phyloP scores from a whole-genome alignment of 2,113 vertebrate genomes.

The Chauna torquata region DNA sequence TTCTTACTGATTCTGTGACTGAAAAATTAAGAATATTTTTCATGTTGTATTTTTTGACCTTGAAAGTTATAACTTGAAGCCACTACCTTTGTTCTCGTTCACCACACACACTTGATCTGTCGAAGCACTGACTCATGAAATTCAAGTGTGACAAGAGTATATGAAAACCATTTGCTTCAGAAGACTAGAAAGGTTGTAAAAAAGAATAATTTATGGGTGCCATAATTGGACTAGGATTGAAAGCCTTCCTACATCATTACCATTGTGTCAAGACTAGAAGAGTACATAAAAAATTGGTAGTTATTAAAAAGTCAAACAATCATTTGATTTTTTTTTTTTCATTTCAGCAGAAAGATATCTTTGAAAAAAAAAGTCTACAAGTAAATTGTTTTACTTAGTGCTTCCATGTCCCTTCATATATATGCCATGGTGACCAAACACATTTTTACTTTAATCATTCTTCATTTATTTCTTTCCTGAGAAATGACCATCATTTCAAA shows the following conservation, averaged over 20 bases:
- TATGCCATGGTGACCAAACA: not conserved
- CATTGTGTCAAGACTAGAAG: not conserved
- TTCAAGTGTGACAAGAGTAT: constrained; percentile 37
- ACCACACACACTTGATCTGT: constrained; percentile 3
- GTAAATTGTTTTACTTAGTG: not conserved
- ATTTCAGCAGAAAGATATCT: not conserved
- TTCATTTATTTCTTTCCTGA: not conserved
- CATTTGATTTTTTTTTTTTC: not conserved
- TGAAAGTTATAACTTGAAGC: not conserved
- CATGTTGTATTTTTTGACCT: not conserved
- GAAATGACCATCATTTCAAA: not conserved
- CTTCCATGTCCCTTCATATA: not conserved
- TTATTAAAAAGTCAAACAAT: not conserved
- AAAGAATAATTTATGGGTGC: constrained; percentile 55
- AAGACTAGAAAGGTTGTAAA: constrained; percentile 56
- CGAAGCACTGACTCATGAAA: constrained; percentile 55
- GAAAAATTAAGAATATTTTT: not conserved
- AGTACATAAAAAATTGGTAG: not conserved
- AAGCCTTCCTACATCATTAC: constrained; percentile 21
- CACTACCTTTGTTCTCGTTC: constrained; percentile 11
- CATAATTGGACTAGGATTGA: constrained; percentile 60
- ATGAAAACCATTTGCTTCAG: constrained; percentile 58
- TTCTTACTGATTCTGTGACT: not conserved
- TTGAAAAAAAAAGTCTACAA: not conserved
- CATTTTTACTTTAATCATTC: not conserved